Evolutionary conservation across 2,113 vertebrate genomes (phyloP).

Genomic region (Abramis brama): DNA sequence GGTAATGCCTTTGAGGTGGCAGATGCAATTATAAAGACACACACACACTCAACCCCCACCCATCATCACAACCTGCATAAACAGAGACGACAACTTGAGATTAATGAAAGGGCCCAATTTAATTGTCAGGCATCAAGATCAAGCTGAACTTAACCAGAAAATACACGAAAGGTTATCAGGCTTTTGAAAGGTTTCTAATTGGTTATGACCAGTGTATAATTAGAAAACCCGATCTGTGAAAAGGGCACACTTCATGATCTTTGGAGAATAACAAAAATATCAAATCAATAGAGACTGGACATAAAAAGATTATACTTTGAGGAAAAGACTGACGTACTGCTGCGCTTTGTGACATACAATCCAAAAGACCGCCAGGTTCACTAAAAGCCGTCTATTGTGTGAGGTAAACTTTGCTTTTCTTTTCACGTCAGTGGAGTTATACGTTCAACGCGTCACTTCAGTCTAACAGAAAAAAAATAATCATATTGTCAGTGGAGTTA

Average conservation of each 20-base stretch:
- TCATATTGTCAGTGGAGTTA: slow-evolving; percentile 42
- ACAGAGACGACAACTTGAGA: slow-evolving; percentile 99
- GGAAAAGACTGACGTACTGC: not conserved
- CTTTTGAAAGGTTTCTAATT: slow-evolving; percentile 89
- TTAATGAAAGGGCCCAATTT: slow-evolving; percentile 96
- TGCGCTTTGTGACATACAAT: not conserved
- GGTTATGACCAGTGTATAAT: slow-evolving; percentile 89
- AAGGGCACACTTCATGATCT: slow-evolving; percentile 26
- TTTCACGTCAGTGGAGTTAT: slow-evolving; percentile 43
- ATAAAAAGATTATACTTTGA: not conserved
- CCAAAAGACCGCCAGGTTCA: slow-evolving; percentile 8
- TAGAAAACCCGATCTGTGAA: slow-evolving; percentile 22
- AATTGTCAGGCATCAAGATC: slow-evolving; percentile 94
- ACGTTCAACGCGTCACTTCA: not conserved
- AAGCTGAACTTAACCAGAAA: slow-evolving; percentile 88
- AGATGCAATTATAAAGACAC: slow-evolving; percentile 78
- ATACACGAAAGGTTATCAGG: slow-evolving; percentile 87
- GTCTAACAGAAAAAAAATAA: too few relatives aligned
- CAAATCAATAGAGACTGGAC: slow-evolving; percentile 34
- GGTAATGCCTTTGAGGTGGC: slow-evolving; percentile 66
- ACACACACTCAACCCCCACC: slow-evolving; percentile 68
- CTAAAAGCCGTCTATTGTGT: slow-evolving; percentile 16
- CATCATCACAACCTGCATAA: slow-evolving; percentile 91
- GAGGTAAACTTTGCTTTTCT: slow-evolving; percentile 39
- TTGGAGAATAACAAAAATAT: slow-evolving; percentile 31